Conservation (phyloP, 2,113 vertebrate species). For the Octodon degus region DNA sequence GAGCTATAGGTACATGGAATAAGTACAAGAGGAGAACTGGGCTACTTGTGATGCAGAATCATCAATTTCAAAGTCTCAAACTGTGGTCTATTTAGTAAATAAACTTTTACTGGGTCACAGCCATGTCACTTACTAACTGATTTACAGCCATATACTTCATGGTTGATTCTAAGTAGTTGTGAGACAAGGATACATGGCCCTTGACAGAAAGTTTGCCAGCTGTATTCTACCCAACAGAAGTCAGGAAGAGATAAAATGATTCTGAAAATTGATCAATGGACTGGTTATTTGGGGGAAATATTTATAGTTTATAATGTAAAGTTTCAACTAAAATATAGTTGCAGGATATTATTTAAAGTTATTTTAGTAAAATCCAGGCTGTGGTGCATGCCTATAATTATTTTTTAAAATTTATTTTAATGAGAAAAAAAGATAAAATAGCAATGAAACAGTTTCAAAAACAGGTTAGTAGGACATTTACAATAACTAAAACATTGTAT, state of each 20-base stretch:
- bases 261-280: not conserved
- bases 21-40: not conserved
- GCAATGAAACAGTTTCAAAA: too few relatives aligned
- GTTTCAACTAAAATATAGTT: constrained; percentile 42
- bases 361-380: not conserved
- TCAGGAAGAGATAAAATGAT: not conserved
- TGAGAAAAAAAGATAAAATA: too few relatives aligned
- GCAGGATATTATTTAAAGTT: constrained; percentile 28
- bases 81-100: constrained; percentile 27
- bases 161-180: constrained; percentile 1
- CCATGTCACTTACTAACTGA: not conserved
- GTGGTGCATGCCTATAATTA: not conserved
- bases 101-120: not conserved
- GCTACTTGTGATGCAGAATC: constrained; percentile 25
- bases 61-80: constrained; percentile 33
- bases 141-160: constrained; percentile 21
- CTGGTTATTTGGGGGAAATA: not conserved
- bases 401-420: too few relatives aligned
- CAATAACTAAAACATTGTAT: too few relatives aligned
- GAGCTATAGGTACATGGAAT: not conserved
- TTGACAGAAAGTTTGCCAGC: not conserved
- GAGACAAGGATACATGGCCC: not conserved
- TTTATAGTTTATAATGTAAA: not conserved
- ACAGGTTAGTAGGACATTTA: too few relatives aligned
- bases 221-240: not conserved